Base-by-base conservation (phyloP, 2,113 vertebrate genomes). In the Pitta sordida region DNA sequence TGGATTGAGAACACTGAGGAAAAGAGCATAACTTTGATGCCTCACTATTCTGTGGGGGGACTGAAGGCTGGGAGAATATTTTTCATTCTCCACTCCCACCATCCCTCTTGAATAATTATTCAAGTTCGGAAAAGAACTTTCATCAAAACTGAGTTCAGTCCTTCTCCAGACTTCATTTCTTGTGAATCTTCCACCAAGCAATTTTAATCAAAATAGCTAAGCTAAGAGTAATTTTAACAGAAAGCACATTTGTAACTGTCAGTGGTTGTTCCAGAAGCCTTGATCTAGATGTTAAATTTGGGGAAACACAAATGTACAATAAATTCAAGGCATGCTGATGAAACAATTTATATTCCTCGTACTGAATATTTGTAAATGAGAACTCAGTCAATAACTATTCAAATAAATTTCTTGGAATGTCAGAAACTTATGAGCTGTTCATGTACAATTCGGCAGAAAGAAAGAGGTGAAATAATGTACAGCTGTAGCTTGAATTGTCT, bases 91-190 rank as follows among this genome's bases (percentile, higher is more conserved):
- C 18, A 48, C 41, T 91, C n/a, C 67, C 39, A 30, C 19, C 63
- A 64, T 43, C 58, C 21, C 26, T 73, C 65, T 62, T 71, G 70
- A 83, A 77, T 83, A 58, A 70, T 82, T 81, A 58, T 70, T 88
- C 59, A 15, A 83, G 65, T 56, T 84, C 37, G 41, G 55, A 75
- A 64, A 77, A 93, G 67, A 71, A 49, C 62, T 83, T 92, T 13
- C 82, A 49, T 76, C 65, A 76, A 87, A 95, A 93, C 58, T 41
- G 85, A 88, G 41, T 65, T 85, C 82, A 82, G 51, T 80, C 44
- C 51, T 88, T 90, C 88, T 80, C 77, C 90, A 94, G 92, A 76
- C 70, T 95, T 95, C 32, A 83, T 90, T 94, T 65, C 94, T 79
- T 69, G 59, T 55, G 90, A 90, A 30, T 80, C 75, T 90, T 78